These are phyloP conservation scores for Drosophila serrata DNA, from an alignment of 1,140 invertebrate genomes.

Conservation along the genomic window DNA sequence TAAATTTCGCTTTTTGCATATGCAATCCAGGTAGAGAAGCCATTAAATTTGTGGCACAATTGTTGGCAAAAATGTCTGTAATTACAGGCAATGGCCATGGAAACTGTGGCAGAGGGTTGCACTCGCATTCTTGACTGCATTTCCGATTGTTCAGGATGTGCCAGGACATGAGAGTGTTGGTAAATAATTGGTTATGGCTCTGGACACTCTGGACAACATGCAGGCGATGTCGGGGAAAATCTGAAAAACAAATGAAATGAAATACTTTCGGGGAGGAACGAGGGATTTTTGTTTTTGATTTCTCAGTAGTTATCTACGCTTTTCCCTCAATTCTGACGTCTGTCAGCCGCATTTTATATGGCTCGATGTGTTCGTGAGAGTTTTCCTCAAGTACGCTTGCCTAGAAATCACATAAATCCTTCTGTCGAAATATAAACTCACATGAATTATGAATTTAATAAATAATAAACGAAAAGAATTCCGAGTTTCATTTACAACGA, in stretches of 20 bases:
- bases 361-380: conserved; percentile 59
- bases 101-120: conserved; percentile 36
- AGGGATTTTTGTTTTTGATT: conserved; percentile 46
- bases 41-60: conserved; percentile 79
- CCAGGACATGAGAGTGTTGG: conserved; percentile 62
- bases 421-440: conserved; percentile 15
- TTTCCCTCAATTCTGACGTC: conserved; percentile 70
- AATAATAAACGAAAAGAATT: conserved; percentile 22
- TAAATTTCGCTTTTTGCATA: conserved; percentile 48
- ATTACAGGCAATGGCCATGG: conserved; percentile 64
- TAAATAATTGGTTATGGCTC: conserved; percentile 78
- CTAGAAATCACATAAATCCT: conserved; percentile 71
- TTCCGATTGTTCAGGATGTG: conserved; percentile 73
- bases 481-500: conserved; percentile 4
- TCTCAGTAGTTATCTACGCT: conserved; percentile 76
- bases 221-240: conserved; percentile 32
- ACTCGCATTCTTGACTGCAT: conserved; percentile 65
- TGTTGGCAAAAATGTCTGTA: conserved; percentile 77
- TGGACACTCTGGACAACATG: conserved; percentile 30
- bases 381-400: conserved; percentile 71
- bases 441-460: conserved; percentile 60
- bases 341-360: conserved; percentile 70
- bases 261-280: conserved; percentile 7
- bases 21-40: conserved; percentile 66
- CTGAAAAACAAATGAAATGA: conserved; percentile 56